phyloP scores from a whole-genome alignment of 2,888 invertebrate genomes.

The Microchrysa polita region DNA sequence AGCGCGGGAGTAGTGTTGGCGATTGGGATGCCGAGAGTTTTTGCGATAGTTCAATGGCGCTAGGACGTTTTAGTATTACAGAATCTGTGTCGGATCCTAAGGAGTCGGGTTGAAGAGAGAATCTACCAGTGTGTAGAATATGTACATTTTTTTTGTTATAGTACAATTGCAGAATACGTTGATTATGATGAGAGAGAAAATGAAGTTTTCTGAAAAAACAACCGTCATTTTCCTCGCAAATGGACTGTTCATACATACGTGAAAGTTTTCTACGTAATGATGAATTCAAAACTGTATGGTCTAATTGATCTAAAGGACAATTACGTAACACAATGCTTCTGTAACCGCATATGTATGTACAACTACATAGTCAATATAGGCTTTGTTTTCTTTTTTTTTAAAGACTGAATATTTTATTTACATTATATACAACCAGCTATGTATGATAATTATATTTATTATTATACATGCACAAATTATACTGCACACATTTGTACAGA shows the following conservation, averaged over 20 bases:
- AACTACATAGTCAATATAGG: conserved; percentile 2
- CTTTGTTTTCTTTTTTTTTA: conserved; percentile 19
- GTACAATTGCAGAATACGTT: conserved; percentile 15
- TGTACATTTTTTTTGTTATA: conserved; percentile 1
- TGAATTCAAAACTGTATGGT: neutral
- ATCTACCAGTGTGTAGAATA: neutral
- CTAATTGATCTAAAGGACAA: no score
- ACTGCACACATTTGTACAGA: no score
- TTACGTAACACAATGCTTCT: no score
- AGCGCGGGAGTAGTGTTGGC: conserved; percentile 3
- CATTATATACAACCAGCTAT: conserved; percentile 41
- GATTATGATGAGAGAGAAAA: no score
- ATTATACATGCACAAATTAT: neutral
- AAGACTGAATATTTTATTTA: conserved; percentile 44
- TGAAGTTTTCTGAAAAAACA: no score
- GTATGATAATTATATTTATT: conserved; percentile 26
- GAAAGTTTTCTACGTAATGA: neutral
- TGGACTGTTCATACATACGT: neutral
- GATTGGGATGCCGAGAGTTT: conserved; percentile 28
- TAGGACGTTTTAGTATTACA: conserved; percentile 35
- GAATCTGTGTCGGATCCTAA: conserved; percentile 15
- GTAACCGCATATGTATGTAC: no score
- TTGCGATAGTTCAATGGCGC: conserved; percentile 41
- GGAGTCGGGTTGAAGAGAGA: conserved; percentile 5
- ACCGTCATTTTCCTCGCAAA: conserved; percentile 13